These are phyloP conservation scores for Trochalopteron elliotii DNA, from an alignment of 2,113 vertebrate species.

Conservation along the genomic window DNA sequence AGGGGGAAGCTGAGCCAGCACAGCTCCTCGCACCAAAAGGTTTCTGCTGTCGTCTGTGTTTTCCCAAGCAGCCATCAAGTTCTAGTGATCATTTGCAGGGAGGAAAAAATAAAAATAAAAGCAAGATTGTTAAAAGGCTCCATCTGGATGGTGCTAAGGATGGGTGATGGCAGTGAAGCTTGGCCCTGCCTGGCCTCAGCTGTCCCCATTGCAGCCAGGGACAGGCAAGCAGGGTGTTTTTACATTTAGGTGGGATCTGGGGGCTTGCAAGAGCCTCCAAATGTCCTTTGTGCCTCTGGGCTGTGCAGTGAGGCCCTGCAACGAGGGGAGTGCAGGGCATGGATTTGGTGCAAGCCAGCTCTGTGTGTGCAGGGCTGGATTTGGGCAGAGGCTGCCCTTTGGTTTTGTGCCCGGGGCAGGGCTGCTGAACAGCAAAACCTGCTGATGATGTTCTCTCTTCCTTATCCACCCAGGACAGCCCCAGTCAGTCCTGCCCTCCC, in stretches of 20 bases:
- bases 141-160: conserved; percentile 38
- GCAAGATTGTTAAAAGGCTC: conserved; percentile 55
- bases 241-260: accelerated
- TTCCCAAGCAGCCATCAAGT: conserved; percentile 53
- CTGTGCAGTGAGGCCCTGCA: background rate
- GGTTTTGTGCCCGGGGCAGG: background rate
- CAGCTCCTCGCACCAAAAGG: background rate
- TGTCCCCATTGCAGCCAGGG: background rate
- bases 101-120: conserved; percentile 52
- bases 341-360: accelerated
- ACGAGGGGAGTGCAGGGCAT: background rate
- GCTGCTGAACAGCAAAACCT: accelerated
- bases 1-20: conserved; percentile 39
- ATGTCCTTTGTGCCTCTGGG: background rate
- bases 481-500: background rate
- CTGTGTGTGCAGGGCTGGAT: accelerated
- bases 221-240: background rate
- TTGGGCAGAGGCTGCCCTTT: background rate
- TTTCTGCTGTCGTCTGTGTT: conserved; percentile 39
- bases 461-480: background rate
- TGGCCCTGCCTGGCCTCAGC: background rate
- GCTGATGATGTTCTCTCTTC: background rate
- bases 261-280: background rate
- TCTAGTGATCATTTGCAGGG: conserved; percentile 61
- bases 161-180: conserved; percentile 8